phyloP scores from a whole-genome alignment of 2,113 vertebrate species.

The Callionymus lyra region DNA sequence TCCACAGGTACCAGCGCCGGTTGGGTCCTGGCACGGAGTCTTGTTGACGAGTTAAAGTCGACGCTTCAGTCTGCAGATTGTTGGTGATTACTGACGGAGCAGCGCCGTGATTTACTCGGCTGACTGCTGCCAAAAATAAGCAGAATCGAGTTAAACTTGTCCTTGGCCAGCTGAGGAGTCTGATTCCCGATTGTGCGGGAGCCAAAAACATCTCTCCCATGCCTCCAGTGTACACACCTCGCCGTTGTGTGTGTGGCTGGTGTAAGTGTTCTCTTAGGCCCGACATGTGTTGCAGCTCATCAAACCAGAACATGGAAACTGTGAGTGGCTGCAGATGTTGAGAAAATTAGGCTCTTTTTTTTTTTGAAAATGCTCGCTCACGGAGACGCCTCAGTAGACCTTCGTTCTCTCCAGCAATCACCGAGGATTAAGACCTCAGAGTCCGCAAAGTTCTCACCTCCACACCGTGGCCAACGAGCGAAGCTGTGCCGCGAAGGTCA shows the following conservation, averaged over 20 bases:
- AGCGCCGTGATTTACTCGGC: conserved; percentile 31
- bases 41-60: conserved; percentile 23
- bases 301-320: conserved; percentile 62
- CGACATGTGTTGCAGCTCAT: conserved; percentile 62
- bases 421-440: conserved; percentile 24
- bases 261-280: conserved; percentile 27
- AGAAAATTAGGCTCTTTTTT: conserved; percentile 11
- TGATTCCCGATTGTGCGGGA: conserved; percentile 42
- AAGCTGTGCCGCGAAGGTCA: conserved; percentile 21
- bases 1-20: not conserved
- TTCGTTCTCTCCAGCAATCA: conserved; percentile 39
- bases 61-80: conserved; percentile 19
- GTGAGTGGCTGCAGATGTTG: conserved; percentile 61
- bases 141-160: conserved; percentile 53
- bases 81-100: conserved; percentile 34
- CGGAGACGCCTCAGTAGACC: conserved; percentile 28
- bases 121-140: conserved; percentile 49
- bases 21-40: conserved; percentile 22
- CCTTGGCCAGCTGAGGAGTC: conserved; percentile 45
- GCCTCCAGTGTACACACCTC: conserved; percentile 33
- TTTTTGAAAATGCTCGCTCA: conserved; percentile 23
- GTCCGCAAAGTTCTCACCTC: conserved; percentile 28
- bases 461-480: conserved; percentile 11
- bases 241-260: conserved; percentile 21
- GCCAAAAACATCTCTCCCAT: conserved; percentile 56